Evolutionary conservation across 2,113 vertebrate genomes (phyloP), one percentile per base, ranked within the genome.

Genomic region (Orycteropus afer): DNA sequence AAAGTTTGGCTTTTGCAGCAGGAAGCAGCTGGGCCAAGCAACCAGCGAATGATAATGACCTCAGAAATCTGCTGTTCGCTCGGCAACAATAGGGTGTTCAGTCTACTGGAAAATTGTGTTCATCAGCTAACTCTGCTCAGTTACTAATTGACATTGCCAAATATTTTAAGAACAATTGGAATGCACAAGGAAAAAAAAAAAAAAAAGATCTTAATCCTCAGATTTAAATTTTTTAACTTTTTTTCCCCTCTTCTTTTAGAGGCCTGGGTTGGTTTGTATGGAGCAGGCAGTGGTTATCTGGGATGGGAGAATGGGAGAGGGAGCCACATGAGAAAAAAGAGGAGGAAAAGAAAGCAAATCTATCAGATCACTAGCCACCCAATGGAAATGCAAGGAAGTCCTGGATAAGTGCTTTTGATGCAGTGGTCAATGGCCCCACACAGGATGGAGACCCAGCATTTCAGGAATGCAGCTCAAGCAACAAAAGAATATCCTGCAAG

Each of bases 61-160:
- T 99, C 99, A 99, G 99, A 99, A 99, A 99, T 99, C 99, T 99
- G 99, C 99, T 99, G 99, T 99, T 99, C 99, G 99, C 99, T 99
- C 99, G 99, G 99, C 99, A 99, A 99, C 99, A 99, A 99, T 99
- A 99, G 99, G 99, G 99, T 99, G 99, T 99, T 99, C 99, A 99
- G 99, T 99, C 99, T 99, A 99, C 99, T 99, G 99, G 99, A 99
- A 99, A 99, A 99, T 99, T 99, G 99, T 99, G 99, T 99, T 99
- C 99, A 99, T 99, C 99, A 99, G 99, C 99, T 99, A 99, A 99
- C 99, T 99, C 99, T 99, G 99, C 99, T 99, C 99, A 99, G 99
- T 99, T 99, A 99, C 99, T 99, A 99, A 99, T 99, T 99, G 99
- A 99, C 99, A 99, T 99, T 99, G 99, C 99, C 99, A 99, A 99